Conservation (phyloP, 2,888 invertebrate genomes). For the Lasioglossum calceatum region DNA sequence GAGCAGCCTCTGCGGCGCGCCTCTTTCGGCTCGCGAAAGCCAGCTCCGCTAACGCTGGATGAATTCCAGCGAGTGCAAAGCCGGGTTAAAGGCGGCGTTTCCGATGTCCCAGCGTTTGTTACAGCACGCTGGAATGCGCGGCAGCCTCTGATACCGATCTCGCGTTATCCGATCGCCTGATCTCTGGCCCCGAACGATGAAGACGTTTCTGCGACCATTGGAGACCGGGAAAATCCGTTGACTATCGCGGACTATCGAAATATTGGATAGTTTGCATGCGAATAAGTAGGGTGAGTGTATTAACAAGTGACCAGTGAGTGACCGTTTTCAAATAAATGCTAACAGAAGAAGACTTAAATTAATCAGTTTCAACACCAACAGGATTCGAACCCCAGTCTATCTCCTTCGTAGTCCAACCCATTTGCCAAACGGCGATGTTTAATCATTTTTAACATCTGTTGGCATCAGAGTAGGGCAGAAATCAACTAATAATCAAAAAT, state of each 20-base stretch:
- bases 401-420: too few species aligned
- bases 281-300: background rate
- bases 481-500: too few species aligned
- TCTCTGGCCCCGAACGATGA: constrained; percentile 51
- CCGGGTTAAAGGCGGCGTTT: constrained; percentile 64
- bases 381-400: too few species aligned
- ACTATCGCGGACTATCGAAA: background rate
- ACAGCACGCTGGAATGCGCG: constrained; percentile 65
- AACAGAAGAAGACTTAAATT: too few species aligned
- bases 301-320: too few species aligned
- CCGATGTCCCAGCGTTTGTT: constrained; percentile 57
- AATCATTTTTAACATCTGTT: too few species aligned
- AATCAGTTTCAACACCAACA: too few species aligned
- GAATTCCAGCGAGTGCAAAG: constrained; percentile 58
- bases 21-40: constrained; percentile 29
- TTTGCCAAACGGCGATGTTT: too few species aligned
- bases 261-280: background rate
- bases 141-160: constrained; percentile 65
- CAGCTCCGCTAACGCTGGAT: constrained; percentile 53
- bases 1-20: constrained; percentile 19
- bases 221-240: background rate
- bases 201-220: constrained; percentile 38
- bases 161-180: constrained; percentile 49
- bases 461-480: too few species aligned
- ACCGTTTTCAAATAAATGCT: too few species aligned